A percentile compares a stretch with the other conserved stretches of the same genome.
Conservation (phyloP, 2,113 vertebrate species). For the Scatophagus argus region DNA sequence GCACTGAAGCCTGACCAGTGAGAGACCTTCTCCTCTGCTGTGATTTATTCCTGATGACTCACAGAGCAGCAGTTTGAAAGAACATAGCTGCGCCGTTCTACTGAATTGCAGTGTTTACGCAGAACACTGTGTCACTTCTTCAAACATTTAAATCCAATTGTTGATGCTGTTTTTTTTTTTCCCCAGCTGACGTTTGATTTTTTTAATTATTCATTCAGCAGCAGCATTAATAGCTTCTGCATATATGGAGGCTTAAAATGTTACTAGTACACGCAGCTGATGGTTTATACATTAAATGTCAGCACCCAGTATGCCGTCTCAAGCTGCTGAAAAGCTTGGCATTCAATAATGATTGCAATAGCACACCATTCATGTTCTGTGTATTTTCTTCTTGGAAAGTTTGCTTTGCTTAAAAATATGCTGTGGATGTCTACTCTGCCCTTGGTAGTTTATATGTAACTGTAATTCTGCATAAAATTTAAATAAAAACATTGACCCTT, state of each 20-base stretch:
- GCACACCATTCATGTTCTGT: background rate
- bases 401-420: background rate
- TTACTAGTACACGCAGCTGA: background rate
- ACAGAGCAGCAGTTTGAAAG: constrained; percentile 3
- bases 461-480: background rate
- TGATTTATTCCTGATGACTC: background rate
- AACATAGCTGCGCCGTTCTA: background rate
- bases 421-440: background rate
- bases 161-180: background rate
- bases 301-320: background rate
- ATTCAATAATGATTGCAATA: background rate
- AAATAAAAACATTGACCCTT: too few species aligned
- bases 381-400: background rate
- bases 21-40: background rate
- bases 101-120: background rate
- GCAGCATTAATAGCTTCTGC: background rate
- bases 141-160: background rate
- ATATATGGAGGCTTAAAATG: background rate
- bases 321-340: background rate
- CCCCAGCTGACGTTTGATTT: background rate
- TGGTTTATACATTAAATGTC: background rate
- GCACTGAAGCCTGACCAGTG: constrained; percentile 5
- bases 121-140: background rate
- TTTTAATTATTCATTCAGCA: background rate
- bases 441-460: background rate